A percentile compares a stretch with the other conserved stretches of the same genome.
These are phyloP conservation scores for Psix sp. DNA, from an alignment of 1,140 invertebrate species.

Conservation along the genomic window DNA sequence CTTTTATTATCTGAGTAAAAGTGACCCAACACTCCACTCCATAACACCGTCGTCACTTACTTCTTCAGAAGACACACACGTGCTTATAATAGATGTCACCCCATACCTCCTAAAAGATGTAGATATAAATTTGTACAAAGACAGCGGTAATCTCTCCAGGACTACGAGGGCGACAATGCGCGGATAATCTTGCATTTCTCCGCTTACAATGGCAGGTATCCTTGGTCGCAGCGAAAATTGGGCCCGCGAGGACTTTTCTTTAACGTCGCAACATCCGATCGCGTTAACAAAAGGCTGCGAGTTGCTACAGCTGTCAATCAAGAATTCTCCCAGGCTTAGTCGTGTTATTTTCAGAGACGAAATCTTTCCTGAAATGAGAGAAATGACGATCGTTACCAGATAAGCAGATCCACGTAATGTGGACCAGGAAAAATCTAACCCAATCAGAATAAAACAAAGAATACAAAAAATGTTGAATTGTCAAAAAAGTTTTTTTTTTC, in stretches of 20 bases:
- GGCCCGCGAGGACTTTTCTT: slow-evolving; percentile 53
- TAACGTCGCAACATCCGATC: slow-evolving; percentile 14
- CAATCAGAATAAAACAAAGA: too few relatives aligned
- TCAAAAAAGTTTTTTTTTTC: too few relatives aligned
- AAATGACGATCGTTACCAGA: too few relatives aligned
- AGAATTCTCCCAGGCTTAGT: slow-evolving; percentile 24
- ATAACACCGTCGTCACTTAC: slow-evolving; percentile 30
- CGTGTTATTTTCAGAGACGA: slow-evolving; percentile 35
- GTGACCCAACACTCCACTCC: slow-evolving; percentile 28
- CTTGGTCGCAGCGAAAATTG: slow-evolving; percentile 28
- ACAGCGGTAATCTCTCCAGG: slow-evolving; percentile 48
- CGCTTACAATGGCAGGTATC: slow-evolving; percentile 50
- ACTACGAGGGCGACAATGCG: slow-evolving; percentile 57
- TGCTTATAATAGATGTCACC: slow-evolving; percentile 54
- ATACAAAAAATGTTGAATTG: too few relatives aligned
- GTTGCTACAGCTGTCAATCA: slow-evolving; percentile 63
- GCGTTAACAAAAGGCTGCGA: slow-evolving; percentile 48
- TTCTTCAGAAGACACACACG: slow-evolving; percentile 30
- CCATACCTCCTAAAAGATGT: slow-evolving; percentile 24
- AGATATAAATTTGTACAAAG: slow-evolving; percentile 47
- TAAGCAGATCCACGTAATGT: too few relatives aligned
- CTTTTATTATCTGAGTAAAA: slow-evolving; percentile 4
- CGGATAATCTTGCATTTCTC: slow-evolving; percentile 64
- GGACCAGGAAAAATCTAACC: too few relatives aligned
- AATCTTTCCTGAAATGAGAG: slow-evolving; percentile 24